These are phyloP conservation scores for Clusia tigrina DNA, from an alignment of 2,888 invertebrate species.

Conservation along the genomic window DNA sequence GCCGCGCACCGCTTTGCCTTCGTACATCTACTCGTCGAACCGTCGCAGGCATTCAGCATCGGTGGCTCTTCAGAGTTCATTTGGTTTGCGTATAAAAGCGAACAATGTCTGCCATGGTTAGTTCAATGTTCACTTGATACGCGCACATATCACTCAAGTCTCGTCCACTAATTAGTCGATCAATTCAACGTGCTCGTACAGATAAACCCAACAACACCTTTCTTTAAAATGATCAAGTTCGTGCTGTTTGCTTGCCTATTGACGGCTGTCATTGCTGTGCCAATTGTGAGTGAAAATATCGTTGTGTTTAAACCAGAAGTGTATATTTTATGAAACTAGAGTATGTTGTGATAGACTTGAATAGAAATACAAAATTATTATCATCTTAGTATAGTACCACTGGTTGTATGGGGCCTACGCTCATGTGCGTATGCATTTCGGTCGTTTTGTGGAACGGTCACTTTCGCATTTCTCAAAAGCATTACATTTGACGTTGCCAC, in stretches of 20 bases:
- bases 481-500: conserved; percentile 75
- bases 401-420: conserved; percentile 1
- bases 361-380: not conserved
- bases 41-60: not conserved
- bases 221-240: conserved; percentile 52
- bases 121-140: conserved; percentile 59
- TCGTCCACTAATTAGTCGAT: conserved; percentile 23
- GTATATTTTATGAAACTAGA: conserved; percentile 20
- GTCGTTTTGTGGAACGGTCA: conserved; percentile 72
- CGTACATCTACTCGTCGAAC: too few relatives aligned
- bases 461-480: conserved; percentile 74
- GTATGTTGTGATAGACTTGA: too few relatives aligned
- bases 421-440: conserved; percentile 72
- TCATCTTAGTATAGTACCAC: conserved; percentile 13
- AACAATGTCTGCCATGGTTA: conserved; percentile 44
- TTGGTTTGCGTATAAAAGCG: conserved; percentile 58
- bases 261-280: conserved; percentile 52
- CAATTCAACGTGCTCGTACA: conserved; percentile 4
- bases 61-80: not conserved
- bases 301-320: conserved; percentile 2
- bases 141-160: conserved; percentile 44
- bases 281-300: conserved; percentile 58
- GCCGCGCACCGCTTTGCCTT: too few relatives aligned
- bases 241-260: conserved; percentile 57
- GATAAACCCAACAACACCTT: conserved; percentile 19